Evolutionary conservation across 2,888 invertebrate genomes (phyloP), one percentile per base, ranked within the genome.

Genomic region (Apodemia mormo): DNA sequence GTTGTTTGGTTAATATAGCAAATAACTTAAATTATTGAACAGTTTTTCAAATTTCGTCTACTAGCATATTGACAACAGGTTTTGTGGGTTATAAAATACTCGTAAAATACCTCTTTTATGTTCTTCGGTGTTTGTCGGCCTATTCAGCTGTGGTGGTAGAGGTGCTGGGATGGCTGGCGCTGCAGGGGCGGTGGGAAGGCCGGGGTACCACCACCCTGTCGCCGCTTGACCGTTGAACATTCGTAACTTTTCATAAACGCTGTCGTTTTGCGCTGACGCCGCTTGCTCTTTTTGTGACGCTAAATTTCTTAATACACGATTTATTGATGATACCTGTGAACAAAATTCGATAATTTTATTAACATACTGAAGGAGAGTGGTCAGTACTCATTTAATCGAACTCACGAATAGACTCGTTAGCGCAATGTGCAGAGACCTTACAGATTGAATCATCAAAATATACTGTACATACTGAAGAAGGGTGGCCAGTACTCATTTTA

Each of bases 241-340:
- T 78, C 98, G 94, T 78, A 99, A 93, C 92, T 98, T 98, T 92
- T 98, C 98, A 91, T 98, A 98, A 66, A 98, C 97, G 75, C 97
- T 97, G 90, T 98, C 98, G 86, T 96, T 96, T 82, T 96, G 96
- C 77, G 95, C 95, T 12, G 80, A 80, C 65, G 96, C 96, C 80
- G 97, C 97, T 88, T 98, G 98, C 92, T 98, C 99, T 90, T 99
- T 99, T 91, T 98, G 98, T 68, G 98, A 97, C 40, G 99, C 98
- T 81, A 99, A 94, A 93, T 99, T 99, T 75, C 99, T 94, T 72
- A 99, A 95, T 73, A 99, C 99, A 80, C 99, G 96, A 94, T 99
- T 99, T 90, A 99, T 99, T 83, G 98, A 99, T 75, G 99, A 99
- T 77, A 99, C 98, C 98, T 99, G 95, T 7, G 58, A 56, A 22